Conservation (phyloP, 2,113 vertebrate genomes). For the Phaethon lepturus region DNA sequence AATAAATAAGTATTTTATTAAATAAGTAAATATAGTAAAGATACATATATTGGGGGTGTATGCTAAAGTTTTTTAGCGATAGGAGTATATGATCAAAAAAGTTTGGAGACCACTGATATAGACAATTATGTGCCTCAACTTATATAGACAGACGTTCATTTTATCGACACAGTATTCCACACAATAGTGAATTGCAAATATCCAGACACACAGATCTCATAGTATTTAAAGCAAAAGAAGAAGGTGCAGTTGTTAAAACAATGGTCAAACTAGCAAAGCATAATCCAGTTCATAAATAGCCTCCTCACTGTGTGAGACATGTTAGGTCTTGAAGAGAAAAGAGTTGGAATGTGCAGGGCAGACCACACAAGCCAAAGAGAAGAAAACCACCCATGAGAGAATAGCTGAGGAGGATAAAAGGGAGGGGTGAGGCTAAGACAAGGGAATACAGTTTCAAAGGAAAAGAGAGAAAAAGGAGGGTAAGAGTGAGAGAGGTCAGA, state of each 20-base stretch:
- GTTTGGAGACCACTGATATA: not conserved
- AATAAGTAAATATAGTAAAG: not conserved
- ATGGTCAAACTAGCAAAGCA: slow-evolving; percentile 20
- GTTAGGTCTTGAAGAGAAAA: slow-evolving; percentile 70
- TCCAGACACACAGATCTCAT: not conserved
- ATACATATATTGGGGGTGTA: accelerated
- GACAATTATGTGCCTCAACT: not conserved
- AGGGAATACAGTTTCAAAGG: slow-evolving; percentile 47
- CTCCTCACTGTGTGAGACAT: slow-evolving; percentile 49
- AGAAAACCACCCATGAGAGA: slow-evolving; percentile 58
- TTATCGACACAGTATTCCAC: not conserved
- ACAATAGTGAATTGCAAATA: not conserved
- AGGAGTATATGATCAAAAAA: not conserved
- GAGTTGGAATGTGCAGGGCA: slow-evolving; percentile 66
- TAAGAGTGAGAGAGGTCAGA: slow-evolving; percentile 23
- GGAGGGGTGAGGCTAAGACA: slow-evolving; percentile 29
- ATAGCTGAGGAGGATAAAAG: slow-evolving; percentile 41
- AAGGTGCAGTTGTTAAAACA: slow-evolving; percentile 37
- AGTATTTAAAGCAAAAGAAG: not conserved
- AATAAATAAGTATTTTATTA: not conserved
- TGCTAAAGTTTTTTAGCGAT: not conserved
- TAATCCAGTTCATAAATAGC: slow-evolving; percentile 41
- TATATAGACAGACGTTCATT: not conserved
- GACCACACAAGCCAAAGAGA: slow-evolving; percentile 59
- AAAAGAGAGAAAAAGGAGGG: slow-evolving; percentile 3